Conservation (phyloP, 2,888 invertebrate species). For the Chrysolina haemoptera region DNA sequence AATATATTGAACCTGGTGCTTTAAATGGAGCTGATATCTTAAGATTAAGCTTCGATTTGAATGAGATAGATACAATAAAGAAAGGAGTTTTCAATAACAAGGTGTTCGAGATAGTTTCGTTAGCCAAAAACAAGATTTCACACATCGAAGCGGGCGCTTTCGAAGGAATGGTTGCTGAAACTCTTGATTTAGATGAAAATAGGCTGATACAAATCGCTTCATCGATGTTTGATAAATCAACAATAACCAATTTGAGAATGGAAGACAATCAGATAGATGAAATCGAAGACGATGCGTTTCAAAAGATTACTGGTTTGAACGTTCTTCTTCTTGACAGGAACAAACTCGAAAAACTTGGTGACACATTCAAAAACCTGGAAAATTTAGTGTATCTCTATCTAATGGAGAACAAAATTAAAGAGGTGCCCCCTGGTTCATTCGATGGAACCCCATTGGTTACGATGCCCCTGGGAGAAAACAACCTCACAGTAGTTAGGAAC, state of each 20-base stretch:
- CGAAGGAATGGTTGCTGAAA: not conserved
- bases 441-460: not conserved
- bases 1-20: constrained; percentile 25
- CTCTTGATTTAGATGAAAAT: constrained; percentile 1
- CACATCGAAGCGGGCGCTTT: constrained; percentile 19
- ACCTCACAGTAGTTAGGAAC: constrained; percentile 7
- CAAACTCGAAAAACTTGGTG: constrained; percentile 20
- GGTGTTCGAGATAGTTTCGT: not conserved
- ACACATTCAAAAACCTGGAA: not conserved
- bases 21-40: not conserved
- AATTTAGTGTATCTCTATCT: not conserved
- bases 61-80: constrained; percentile 7
- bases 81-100: constrained; percentile 14
- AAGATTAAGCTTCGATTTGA: not conserved
- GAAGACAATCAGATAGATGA: not conserved
- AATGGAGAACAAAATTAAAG: constrained; percentile 1
- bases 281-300: constrained; percentile 10
- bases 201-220: not conserved
- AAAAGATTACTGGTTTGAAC: not conserved
- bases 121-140: constrained; percentile 7
- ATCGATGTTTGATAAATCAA: constrained; percentile 1
- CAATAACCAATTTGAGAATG: not conserved
- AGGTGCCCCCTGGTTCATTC: not conserved
- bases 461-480: not conserved
- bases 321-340: not conserved